phyloP scores from a whole-genome alignment of 2,797 vertebrate species.

The Rhyacichthys aspro region DNA sequence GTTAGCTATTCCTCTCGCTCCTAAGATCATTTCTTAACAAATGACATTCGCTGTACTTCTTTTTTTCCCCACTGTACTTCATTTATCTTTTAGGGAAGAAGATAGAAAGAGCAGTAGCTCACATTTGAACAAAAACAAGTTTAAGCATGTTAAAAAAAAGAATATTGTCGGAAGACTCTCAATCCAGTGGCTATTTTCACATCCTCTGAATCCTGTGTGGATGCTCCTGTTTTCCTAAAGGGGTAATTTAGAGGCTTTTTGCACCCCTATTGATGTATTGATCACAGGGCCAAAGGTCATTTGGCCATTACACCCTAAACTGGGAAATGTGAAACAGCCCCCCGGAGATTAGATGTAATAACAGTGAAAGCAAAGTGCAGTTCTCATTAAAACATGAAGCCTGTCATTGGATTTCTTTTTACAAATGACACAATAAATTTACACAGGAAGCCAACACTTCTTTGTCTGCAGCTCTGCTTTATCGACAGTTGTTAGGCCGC shows the following conservation, averaged over 20 bases:
- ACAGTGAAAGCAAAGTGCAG: conserved; percentile 9
- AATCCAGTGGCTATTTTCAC: background rate
- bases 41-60: too few relatives aligned
- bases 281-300: conserved; percentile 42
- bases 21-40: too few relatives aligned
- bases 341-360: conserved; percentile 21
- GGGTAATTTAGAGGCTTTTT: conserved; percentile 10
- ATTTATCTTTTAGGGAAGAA: too few relatives aligned
- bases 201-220: background rate
- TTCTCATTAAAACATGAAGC: conserved; percentile 30
- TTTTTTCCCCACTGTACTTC: too few relatives aligned
- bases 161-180: background rate
- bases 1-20: too few relatives aligned
- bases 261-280: conserved; percentile 36
- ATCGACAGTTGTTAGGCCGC: conserved; percentile 7
- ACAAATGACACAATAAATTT: conserved; percentile 32
- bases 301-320: conserved; percentile 12
- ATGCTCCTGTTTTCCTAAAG: background rate
- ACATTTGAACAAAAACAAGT: too few relatives aligned
- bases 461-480: background rate
- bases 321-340: conserved; percentile 25
- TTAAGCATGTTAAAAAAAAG: too few relatives aligned
- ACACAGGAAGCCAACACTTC: background rate
- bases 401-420: conserved; percentile 13
- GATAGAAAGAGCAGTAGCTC: too few relatives aligned